Conservation (phyloP, 2,113 vertebrate genomes). For the Tylochromis polylepis region DNA sequence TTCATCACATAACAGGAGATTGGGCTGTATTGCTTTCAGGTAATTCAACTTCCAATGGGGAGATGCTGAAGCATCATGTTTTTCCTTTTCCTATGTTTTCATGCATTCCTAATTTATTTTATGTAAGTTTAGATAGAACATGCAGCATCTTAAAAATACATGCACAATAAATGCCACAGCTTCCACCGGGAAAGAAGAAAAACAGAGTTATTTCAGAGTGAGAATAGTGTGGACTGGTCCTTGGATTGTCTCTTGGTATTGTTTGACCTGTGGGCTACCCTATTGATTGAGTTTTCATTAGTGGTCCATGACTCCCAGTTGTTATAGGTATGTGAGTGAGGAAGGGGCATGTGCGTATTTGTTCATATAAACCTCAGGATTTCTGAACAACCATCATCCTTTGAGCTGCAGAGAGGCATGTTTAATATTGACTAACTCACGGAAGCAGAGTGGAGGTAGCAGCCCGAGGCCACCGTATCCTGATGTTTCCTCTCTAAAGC, state of each 20-base stretch:
- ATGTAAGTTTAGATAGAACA: background rate
- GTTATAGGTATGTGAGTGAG: constrained; percentile 1
- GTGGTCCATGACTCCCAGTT: constrained; percentile 1
- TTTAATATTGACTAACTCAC: constrained; percentile 27
- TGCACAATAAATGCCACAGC: background rate
- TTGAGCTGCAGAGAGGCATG: background rate
- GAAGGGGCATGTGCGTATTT: constrained; percentile 8
- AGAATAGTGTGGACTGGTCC: background rate
- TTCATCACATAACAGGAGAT: background rate
- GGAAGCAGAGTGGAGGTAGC: constrained; percentile 31
- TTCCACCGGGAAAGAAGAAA: background rate
- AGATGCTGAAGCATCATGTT: background rate
- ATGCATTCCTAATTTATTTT: background rate
- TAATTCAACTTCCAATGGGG: background rate
- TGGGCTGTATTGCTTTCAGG: background rate
- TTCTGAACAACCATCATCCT: constrained; percentile 1
- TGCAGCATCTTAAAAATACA: background rate
- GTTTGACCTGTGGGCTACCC: constrained; percentile 9
- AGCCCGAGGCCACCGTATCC: constrained; percentile 53
- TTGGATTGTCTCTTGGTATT: background rate
- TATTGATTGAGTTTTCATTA: constrained; percentile 45
- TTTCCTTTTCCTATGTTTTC: background rate
- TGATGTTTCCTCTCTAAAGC: constrained; percentile 59
- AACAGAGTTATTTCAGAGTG: background rate
- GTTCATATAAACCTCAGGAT: constrained; percentile 8